Conservation (phyloP, 2,888 invertebrate genomes). For the Lasioglossum zephyrum region DNA sequence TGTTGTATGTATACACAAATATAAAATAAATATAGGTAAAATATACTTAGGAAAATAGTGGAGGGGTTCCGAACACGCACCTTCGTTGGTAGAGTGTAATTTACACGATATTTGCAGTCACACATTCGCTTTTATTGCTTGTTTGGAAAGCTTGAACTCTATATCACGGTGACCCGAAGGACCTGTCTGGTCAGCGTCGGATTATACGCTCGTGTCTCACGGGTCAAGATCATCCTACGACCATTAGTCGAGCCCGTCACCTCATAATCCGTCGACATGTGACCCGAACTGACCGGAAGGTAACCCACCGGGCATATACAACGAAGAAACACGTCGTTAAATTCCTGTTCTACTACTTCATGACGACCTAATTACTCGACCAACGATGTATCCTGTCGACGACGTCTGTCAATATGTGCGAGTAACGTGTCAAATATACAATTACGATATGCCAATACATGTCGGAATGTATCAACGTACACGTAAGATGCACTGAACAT, state of each 20-base stretch:
- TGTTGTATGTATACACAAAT: background rate
- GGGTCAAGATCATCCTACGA: slow-evolving; percentile 79
- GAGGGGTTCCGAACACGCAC: slow-evolving; percentile 6
- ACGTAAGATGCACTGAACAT: background rate
- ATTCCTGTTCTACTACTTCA: slow-evolving; percentile 36
- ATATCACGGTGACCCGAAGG: slow-evolving; percentile 52
- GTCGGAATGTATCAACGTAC: background rate
- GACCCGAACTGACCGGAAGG: slow-evolving; percentile 78
- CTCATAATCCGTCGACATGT: slow-evolving; percentile 80
- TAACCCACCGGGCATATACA: slow-evolving; percentile 56
- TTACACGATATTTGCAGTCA: slow-evolving; percentile 72
- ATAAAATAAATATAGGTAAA: background rate
- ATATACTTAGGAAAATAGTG: background rate
- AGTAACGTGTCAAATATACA: background rate
- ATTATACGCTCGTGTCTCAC: slow-evolving; percentile 81
- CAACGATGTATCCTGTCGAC: background rate
- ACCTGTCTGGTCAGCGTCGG: slow-evolving; percentile 65
- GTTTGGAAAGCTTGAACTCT: slow-evolving; percentile 75
- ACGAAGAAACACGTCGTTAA: slow-evolving; percentile 54
- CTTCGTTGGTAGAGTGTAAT: slow-evolving; percentile 50
- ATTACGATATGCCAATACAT: background rate
- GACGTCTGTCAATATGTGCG: background rate
- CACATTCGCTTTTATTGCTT: slow-evolving; percentile 76
- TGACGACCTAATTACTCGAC: slow-evolving; percentile 31
- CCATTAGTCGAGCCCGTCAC: slow-evolving; percentile 80